phyloP scores from a whole-genome alignment of 2,888 invertebrate species.

The Anarsia innoxiella region DNA sequence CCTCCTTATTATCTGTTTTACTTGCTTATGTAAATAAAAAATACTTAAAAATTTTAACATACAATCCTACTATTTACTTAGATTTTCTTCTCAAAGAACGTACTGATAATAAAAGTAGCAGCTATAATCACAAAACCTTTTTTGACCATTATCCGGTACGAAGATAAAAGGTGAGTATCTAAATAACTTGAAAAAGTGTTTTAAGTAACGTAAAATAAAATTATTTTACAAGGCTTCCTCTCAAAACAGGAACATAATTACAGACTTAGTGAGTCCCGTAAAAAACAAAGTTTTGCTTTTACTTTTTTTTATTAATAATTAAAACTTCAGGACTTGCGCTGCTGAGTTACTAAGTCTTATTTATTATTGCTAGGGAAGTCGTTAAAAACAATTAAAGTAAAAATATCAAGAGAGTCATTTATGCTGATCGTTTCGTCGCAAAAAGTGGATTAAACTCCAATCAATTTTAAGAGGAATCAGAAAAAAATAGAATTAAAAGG shows the following conservation, averaged over 20 bases:
- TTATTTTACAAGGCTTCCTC: conserved; percentile 7
- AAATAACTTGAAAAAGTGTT: too few relatives aligned
- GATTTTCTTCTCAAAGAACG: too few relatives aligned
- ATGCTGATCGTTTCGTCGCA: conserved; percentile 17
- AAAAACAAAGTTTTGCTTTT: conserved; percentile 3
- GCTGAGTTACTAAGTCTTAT: neutral
- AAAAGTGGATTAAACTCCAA: conserved; percentile 28
- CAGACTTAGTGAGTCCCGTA: conserved; percentile 3
- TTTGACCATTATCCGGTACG: too few relatives aligned
- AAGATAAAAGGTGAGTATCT: too few relatives aligned
- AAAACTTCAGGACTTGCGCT: conserved; percentile 3
- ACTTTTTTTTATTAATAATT: conserved; percentile 5
- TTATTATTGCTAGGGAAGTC: conserved; percentile 6
- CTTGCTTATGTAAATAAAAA: too few relatives aligned
- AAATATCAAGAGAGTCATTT: conserved; percentile 18
- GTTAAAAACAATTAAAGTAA: conserved; percentile 20
- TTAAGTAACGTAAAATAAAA: too few relatives aligned
- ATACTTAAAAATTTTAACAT: too few relatives aligned
- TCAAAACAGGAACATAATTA: conserved; percentile 9
- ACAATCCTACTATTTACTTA: too few relatives aligned
- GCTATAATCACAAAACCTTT: too few relatives aligned
- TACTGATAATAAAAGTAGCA: too few relatives aligned
- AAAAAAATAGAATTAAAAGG: conserved; percentile 27
- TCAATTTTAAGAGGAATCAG: conserved; percentile 28
- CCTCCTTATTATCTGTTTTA: too few relatives aligned